Conservation (phyloP, 1,140 invertebrate genomes). For the Chrysopa pallens region DNA sequence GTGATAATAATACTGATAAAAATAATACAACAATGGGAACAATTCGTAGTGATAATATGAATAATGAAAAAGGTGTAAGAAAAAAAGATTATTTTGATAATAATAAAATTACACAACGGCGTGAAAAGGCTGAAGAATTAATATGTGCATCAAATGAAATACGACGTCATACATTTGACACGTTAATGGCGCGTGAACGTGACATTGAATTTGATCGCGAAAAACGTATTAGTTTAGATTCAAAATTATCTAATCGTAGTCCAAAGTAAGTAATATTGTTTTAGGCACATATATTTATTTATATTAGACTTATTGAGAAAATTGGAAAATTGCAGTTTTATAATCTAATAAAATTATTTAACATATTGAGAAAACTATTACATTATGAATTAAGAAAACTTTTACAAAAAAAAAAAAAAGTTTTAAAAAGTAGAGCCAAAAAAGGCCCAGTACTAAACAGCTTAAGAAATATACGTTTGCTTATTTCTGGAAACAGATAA, state of each 20-base stretch:
- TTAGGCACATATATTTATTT: slow-evolving; percentile 8
- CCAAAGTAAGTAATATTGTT: slow-evolving; percentile 11
- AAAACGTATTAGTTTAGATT: slow-evolving; percentile 16
- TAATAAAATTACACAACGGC: slow-evolving; percentile 9
- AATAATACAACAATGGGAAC: slow-evolving; percentile 2
- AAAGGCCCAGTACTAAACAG: too few species aligned
- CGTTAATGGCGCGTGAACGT: slow-evolving; percentile 8
- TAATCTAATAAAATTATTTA: too few species aligned
- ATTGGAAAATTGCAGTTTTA: too few species aligned
- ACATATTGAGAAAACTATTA: too few species aligned
- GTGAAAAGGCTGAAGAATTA: slow-evolving; percentile 1
- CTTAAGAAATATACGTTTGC: too few species aligned
- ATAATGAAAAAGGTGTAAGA: slow-evolving; percentile 5
- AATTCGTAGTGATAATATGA: slow-evolving; percentile 1
- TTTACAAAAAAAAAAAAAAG: too few species aligned
- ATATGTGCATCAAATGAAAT: slow-evolving; percentile 7
- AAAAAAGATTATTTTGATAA: slow-evolving; percentile 12
- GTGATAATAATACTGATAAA: neutral
- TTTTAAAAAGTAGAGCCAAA: too few species aligned
- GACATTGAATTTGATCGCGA: slow-evolving; percentile 12
- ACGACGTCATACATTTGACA: slow-evolving; percentile 16
- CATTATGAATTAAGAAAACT: too few species aligned
- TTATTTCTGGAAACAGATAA: too few species aligned
- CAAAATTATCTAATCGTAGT: slow-evolving; percentile 5
- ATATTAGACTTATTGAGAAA: too few species aligned